Evolutionary conservation across 2,888 invertebrate genomes (phyloP).

Genomic region (Hydroisotoma schaefferi): DNA sequence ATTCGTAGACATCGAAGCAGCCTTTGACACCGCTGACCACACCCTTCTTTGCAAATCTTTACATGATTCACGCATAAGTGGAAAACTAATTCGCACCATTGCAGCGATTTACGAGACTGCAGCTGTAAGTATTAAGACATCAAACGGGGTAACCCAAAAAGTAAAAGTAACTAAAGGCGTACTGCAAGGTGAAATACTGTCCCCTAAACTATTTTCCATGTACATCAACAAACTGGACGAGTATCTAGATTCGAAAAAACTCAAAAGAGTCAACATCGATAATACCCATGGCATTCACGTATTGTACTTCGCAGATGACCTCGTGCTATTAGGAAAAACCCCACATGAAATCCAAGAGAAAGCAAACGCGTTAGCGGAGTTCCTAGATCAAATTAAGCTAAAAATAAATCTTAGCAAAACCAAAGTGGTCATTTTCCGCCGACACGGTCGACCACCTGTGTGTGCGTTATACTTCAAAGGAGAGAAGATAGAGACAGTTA

Average conservation of each 20-base stretch:
- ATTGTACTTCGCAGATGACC: constrained; percentile 21
- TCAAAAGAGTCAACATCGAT: constrained; percentile 2
- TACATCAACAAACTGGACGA: constrained; percentile 8
- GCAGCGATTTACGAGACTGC: no score
- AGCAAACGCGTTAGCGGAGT: constrained; percentile 9
- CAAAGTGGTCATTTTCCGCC: constrained; percentile 14
- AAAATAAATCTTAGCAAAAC: constrained; percentile 15
- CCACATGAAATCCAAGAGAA: constrained; percentile 10
- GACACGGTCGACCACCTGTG: not conserved
- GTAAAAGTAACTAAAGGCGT: no score
- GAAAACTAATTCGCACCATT: no score
- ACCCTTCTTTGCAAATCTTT: not conserved
- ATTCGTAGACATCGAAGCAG: constrained; percentile 6
- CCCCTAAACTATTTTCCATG: not conserved
- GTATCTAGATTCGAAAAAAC: not conserved
- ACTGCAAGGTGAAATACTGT: no score
- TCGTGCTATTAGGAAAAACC: constrained; percentile 7
- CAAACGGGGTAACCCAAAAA: no score
- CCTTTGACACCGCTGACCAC: no score
- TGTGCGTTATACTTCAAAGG: not conserved
- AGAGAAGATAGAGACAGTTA: not conserved
- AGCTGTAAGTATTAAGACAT: no score
- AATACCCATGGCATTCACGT: constrained; percentile 4
- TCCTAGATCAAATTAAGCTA: constrained; percentile 4
- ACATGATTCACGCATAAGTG: not conserved